Percentiles rank a stretch among this genome's conserved stretches.
phyloP scores from a whole-genome alignment of 2,113 vertebrate species.

The Salvelinus sp. region DNA sequence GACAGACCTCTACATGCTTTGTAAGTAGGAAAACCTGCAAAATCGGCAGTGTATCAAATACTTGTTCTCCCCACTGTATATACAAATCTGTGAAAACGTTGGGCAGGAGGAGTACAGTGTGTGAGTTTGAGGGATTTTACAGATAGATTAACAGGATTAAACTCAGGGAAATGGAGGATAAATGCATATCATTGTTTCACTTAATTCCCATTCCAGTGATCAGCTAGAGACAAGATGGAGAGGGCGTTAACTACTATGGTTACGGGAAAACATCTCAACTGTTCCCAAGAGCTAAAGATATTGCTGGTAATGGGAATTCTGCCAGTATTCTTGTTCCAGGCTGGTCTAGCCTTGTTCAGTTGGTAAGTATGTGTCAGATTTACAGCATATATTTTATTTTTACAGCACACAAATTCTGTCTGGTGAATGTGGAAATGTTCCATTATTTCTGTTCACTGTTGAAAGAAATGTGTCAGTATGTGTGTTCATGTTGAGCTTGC shows the following conservation, averaged over 20 bases:
- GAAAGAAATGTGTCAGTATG: too few relatives aligned
- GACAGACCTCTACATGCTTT: too few relatives aligned
- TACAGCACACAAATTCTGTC: too few relatives aligned
- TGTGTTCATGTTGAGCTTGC: background rate
- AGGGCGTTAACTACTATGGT: background rate
- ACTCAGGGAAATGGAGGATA: background rate
- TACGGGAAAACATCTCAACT: background rate
- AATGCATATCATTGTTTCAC: conserved; percentile 2
- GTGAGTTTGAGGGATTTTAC: too few relatives aligned
- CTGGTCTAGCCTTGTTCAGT: background rate
- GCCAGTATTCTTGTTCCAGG: background rate
- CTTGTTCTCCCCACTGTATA: too few relatives aligned
- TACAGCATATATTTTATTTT: background rate
- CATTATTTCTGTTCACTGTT: background rate
- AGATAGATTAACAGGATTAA: too few relatives aligned
- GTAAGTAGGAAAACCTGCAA: too few relatives aligned
- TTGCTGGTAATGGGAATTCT: background rate
- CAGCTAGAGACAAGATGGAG: background rate
- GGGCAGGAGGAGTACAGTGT: too few relatives aligned
- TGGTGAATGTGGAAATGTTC: too few relatives aligned
- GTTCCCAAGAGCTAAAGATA: background rate
- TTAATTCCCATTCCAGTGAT: background rate
- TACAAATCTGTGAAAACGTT: too few relatives aligned
- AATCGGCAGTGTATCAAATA: too few relatives aligned
- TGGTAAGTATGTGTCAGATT: background rate